Evolutionary conservation across 2,888 invertebrate genomes (phyloP).

Genomic region (Lithosia quadra): DNA sequence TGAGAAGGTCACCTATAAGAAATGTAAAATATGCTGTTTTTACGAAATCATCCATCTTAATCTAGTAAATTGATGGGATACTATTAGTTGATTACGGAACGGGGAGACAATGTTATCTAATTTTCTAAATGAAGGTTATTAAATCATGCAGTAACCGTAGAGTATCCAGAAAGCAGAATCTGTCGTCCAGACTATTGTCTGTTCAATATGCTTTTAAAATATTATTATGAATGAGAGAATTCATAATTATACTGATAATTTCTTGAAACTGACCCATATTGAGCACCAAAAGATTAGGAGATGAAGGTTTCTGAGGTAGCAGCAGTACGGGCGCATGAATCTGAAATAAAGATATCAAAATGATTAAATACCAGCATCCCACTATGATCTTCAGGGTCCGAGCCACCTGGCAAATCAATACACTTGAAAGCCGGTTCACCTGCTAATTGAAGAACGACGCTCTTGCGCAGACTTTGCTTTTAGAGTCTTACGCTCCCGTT

Average conservation of each 20-base stretch:
- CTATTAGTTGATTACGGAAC: no score
- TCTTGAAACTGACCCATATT: conserved; percentile 87
- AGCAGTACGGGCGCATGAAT: conserved; percentile 91
- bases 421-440: no score
- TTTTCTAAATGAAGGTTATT: no score
- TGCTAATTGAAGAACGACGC: neutral
- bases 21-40: no score
- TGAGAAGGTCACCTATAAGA: conserved; percentile 89
- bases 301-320: conserved; percentile 92
- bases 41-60: no score
- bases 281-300: conserved; percentile 92
- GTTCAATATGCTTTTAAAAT: neutral
- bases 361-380: neutral
- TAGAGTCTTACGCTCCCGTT: no score
- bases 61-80: no score
- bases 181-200: no score
- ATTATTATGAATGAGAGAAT: neutral
- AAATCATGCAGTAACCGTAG: no score
- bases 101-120: no score
- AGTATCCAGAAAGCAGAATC: no score
- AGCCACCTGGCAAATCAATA: no score
- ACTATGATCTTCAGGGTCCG: neutral
- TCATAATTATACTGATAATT: neutral
- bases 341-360: conserved; percentile 50
- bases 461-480: neutral